These are phyloP conservation scores for Archivesica marissinica DNA, from an alignment of 1,140 invertebrate species.

Conservation along the genomic window DNA sequence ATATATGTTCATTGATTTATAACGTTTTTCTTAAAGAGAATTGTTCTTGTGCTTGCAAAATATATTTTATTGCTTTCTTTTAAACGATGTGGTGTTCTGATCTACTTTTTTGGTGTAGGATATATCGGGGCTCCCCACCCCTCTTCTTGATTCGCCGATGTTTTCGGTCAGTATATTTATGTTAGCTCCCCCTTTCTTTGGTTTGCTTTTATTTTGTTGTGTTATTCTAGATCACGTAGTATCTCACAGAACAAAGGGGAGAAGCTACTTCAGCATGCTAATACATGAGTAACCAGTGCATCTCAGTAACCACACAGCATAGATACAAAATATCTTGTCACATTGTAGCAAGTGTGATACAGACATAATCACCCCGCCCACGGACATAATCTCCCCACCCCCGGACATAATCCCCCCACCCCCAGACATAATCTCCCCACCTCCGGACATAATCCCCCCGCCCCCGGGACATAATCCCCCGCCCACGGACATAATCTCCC, in stretches of 20 bases:
- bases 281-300: too few relatives aligned
- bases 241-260: background rate
- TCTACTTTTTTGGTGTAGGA: slow-evolving; percentile 70
- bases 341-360: too few relatives aligned
- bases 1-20: background rate
- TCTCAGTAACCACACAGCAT: too few relatives aligned
- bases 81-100: slow-evolving; percentile 23
- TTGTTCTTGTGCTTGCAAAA: background rate
- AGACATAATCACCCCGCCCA: too few relatives aligned
- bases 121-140: slow-evolving; percentile 78
- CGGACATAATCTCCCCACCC: too few relatives aligned
- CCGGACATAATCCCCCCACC: too few relatives aligned
- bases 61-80: slow-evolving; percentile 19
- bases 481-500: too few relatives aligned
- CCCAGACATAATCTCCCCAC: too few relatives aligned
- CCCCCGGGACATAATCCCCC: too few relatives aligned
- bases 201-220: slow-evolving; percentile 28
- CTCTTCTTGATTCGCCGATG: slow-evolving; percentile 79
- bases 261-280: too few relatives aligned
- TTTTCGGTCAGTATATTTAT: slow-evolving; percentile 80
- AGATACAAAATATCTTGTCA: too few relatives aligned
- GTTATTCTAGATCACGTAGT: background rate
- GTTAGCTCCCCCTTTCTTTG: background rate
- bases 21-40: background rate
- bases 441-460: too few relatives aligned